Base-by-base conservation (phyloP, 1,140 invertebrate species). In the Drosophila busckii region DNA sequence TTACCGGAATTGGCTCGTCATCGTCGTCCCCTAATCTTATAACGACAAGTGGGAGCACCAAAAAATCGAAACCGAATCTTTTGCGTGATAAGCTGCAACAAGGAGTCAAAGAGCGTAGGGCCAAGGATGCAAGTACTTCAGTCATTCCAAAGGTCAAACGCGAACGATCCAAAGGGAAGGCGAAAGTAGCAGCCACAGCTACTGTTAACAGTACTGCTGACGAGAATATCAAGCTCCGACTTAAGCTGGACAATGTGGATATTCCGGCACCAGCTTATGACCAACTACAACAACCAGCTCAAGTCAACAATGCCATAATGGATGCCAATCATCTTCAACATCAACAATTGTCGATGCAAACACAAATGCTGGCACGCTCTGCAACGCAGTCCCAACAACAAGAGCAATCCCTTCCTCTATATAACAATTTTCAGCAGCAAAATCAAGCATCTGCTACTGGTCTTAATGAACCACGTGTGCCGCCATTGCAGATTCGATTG, bases 401-500 rank as follows among this genome's bases (percentile, higher is more conserved):
- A 6, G 49, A 49, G 9, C 52, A 82, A 45, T 71, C 66, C 10
- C 67, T 61, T 54, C 25, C 66, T 0, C 46, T 73, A 0, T 73
- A 49, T 28, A 60, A 49, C 12, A 83, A 59, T 42, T 63, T 64
- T 66, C 65, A 64, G 37, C 67, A 50, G 13, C 60, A 45, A 8
- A 49, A 60, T n/a, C 48, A 52, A 37, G 17, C 19, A 19, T 16
- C n/a, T 41, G 26, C 35, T 4, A 12, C 28, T n/a, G 85, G 87
- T 1, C 90, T 90, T 1, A 92, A 92, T 50, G 94, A 96, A 70
- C 92, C 93, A 1, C 89, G 94, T 49, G 95, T 97, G 10, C 95
- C 96, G 13, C 95, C 95, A 1, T 88, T 97, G 70, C 95, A 97
- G 83, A 97, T 97, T 70, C 95, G 94, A 38, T 88, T 97, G 34